Evolutionary conservation across 1,140 invertebrate genomes (phyloP), one percentile per base, ranked within the genome.

Genomic region (Drosophila carrolli): DNA sequence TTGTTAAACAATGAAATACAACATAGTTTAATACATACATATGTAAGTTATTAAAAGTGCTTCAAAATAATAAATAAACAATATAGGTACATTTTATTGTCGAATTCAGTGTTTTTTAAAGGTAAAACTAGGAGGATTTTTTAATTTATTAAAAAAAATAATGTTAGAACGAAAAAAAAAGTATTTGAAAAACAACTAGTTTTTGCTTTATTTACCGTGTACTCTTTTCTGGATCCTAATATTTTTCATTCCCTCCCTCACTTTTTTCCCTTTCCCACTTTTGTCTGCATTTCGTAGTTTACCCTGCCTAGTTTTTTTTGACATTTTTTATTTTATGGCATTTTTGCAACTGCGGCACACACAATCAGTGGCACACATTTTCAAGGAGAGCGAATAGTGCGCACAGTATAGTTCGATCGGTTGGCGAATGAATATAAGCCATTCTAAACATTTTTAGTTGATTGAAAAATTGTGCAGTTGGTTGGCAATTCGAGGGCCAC

Each of bases 401-500:
- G 63, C 43, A 35, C 50, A 40, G 46, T 47, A 44, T 19, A 51
- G 71, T 77, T 88, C 79, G 84, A 83, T 73, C 75, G 72, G 62
- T 58, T 65, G 51, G 50, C 62, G 70, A 82, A 72, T 88, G 71
- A 88, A 79, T 82, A 79, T 88, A 83, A 79, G 76, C 76, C 54
- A 83, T 80, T 88, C 83, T 88, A 88, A 88, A 76, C 83, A 88
- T 88, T 88, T 88, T 88, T 88, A 83, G 83, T 83, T 88, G 84
- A 88, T 88, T 88, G 83, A 88, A 88, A 88, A 89, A 88, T 89
- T 89, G 84, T 88, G 83, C 83, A 88, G 78, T 88, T 82, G 75
- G 79, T 38, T 79, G 83, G 83, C 78, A 79, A 81, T 85, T 82
- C 62, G 56, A 75, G 44, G 37, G 55, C 66, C 70, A 37, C 41